Evolutionary conservation across 2,888 invertebrate genomes (phyloP).

Genomic region (Schrankia costaestrigalis): DNA sequence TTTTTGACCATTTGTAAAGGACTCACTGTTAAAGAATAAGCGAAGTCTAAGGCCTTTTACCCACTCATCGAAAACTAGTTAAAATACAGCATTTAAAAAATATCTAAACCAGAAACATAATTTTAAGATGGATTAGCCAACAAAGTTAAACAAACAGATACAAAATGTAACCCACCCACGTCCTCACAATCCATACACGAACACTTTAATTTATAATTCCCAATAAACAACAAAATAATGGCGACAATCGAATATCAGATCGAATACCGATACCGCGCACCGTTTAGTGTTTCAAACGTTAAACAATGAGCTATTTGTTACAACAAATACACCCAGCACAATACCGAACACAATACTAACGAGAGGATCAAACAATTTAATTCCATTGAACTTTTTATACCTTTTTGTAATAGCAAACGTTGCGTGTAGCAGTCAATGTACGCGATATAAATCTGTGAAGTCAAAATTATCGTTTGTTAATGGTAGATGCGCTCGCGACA

Average conservation of each 20-base stretch:
- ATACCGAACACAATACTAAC: constrained; percentile 16
- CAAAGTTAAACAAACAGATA: constrained; percentile 4
- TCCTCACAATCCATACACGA: constrained; percentile 10
- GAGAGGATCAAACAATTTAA: constrained; percentile 21
- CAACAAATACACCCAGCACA: constrained; percentile 30
- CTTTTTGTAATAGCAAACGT: constrained; percentile 18
- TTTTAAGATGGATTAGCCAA: background rate
- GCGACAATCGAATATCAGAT: constrained; percentile 31
- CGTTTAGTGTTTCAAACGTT: constrained; percentile 42
- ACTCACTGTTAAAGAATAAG: no score
- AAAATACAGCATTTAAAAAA: no score
- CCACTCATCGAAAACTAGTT: no score
- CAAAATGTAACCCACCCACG: constrained; percentile 5
- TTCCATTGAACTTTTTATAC: constrained; percentile 33
- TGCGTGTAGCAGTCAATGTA: constrained; percentile 43
- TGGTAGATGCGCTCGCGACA: constrained; percentile 38
- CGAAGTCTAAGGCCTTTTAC: no score
- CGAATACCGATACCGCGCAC: constrained; percentile 33
- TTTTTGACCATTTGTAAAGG: no score
- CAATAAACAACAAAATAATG: constrained; percentile 36
- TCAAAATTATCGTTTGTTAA: constrained; percentile 30
- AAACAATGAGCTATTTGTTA: constrained; percentile 47
- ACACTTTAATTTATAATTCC: constrained; percentile 13
- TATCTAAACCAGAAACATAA: no score
- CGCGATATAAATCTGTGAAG: constrained; percentile 28